Conservation (phyloP, 2,888 invertebrate species). For the Tachystola acroxantha region DNA sequence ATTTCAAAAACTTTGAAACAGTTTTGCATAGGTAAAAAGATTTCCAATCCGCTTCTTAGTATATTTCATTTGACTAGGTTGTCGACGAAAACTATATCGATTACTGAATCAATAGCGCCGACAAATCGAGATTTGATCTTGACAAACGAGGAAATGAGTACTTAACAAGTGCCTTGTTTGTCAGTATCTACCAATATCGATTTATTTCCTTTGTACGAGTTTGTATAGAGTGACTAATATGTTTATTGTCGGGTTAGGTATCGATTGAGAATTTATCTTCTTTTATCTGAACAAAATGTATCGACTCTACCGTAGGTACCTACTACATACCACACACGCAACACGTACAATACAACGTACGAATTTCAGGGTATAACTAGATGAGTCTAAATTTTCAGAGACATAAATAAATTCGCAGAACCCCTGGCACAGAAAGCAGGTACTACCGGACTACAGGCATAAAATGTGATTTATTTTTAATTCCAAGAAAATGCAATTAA, state of each 20-base stretch:
- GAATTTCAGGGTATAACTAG: neutral
- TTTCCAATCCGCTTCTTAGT: too few relatives aligned
- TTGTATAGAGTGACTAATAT: neutral
- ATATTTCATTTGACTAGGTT: slow-evolving; percentile 1
- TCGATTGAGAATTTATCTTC: neutral
- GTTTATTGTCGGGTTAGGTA: neutral
- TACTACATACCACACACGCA: too few relatives aligned
- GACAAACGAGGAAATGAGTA: slow-evolving; percentile 35
- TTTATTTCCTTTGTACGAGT: slow-evolving; percentile 32
- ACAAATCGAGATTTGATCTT: slow-evolving; percentile 32
- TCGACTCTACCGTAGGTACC: too few relatives aligned
- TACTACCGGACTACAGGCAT: too few relatives aligned
- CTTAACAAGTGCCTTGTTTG: slow-evolving; percentile 28
- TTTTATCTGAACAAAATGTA: too few relatives aligned
- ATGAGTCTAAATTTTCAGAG: neutral
- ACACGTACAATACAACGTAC: too few relatives aligned
- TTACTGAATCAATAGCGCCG: slow-evolving; percentile 18
- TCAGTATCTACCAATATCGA: slow-evolving; percentile 29
- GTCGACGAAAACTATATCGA: slow-evolving; percentile 19
- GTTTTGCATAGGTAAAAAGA: too few relatives aligned
- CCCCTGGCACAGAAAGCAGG: too few relatives aligned
- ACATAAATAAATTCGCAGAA: too few relatives aligned
- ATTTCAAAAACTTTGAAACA: too few relatives aligned
- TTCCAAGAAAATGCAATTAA: slow-evolving; percentile 25
- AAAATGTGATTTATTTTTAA: too few relatives aligned